Evolutionary conservation across 2,113 vertebrate genomes (phyloP).

Genomic region (Tragulus kanchil): DNA sequence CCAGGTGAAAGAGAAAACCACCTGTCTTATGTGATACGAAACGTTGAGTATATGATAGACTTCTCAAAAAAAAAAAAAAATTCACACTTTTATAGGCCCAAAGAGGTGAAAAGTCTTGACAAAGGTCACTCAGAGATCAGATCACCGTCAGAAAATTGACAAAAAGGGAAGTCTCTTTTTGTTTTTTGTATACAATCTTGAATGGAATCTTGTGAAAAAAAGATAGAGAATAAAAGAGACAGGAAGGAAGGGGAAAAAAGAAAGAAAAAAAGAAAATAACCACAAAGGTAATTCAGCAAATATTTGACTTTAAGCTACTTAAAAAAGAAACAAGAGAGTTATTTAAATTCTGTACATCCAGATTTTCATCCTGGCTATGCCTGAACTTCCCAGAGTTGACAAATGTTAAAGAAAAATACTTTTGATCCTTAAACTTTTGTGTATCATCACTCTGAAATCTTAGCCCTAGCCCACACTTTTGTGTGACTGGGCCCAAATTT

Average conservation of each 20-base stretch:
- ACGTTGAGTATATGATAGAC: not conserved
- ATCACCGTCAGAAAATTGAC: not conserved
- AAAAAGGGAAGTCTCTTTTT: not conserved
- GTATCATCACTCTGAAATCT: not conserved
- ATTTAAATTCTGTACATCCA: not conserved
- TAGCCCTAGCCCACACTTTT: not conserved
- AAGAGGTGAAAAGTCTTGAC: not conserved
- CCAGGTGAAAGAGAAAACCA: not conserved
- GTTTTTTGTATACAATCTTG: not conserved
- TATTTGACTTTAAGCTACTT: not conserved
- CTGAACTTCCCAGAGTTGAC: not conserved
- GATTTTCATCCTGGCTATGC: not conserved
- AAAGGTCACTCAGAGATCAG: not conserved
- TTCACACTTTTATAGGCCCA: not conserved
- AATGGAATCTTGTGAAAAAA: not conserved
- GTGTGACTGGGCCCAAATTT: not conserved
- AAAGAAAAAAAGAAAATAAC: not conserved
- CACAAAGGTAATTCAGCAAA: not conserved
- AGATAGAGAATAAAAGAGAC: not conserved
- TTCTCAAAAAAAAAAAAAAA: not conserved
- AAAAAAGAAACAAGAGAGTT: not conserved
- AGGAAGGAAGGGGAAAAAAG: not conserved
- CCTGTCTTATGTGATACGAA: not conserved
- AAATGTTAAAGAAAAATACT: not conserved
- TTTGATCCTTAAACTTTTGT: not conserved